A percentile compares a stretch with the other conserved stretches of the same genome.
Evolutionary conservation across 1,140 invertebrate species (phyloP).

Genomic region (Drosophila simulans): DNA sequence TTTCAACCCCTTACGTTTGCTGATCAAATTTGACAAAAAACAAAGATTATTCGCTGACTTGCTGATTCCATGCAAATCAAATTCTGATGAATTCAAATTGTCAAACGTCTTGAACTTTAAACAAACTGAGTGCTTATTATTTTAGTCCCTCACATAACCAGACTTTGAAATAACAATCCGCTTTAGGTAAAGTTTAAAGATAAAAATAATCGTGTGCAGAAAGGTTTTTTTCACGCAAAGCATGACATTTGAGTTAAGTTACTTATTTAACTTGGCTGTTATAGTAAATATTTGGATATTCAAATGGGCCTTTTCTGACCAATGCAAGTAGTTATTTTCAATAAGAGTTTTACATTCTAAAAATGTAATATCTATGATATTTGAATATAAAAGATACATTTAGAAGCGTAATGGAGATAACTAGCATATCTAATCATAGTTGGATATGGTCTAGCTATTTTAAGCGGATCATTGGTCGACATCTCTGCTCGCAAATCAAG

Average conservation of each 20-base stretch:
- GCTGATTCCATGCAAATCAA: constrained; percentile 14
- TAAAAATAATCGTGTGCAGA: background rate
- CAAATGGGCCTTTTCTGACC: no score
- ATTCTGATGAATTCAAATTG: background rate
- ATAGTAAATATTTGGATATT: no score
- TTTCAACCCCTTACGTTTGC: constrained; percentile 6
- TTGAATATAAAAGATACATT: no score
- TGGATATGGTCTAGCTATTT: constrained; percentile 10
- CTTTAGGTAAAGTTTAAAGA: background rate
- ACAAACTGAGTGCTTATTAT: background rate
- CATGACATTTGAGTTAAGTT: no score
- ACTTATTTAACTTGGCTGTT: no score
- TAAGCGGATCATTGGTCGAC: constrained; percentile 12
- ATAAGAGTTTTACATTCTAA: no score
- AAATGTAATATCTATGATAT: no score
- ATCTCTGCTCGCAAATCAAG: constrained; percentile 42
- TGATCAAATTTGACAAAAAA: constrained; percentile 1
- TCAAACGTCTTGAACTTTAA: background rate
- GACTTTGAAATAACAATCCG: background rate
- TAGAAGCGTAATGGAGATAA: no score
- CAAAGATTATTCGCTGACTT: constrained; percentile 15
- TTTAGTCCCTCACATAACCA: constrained; percentile 1
- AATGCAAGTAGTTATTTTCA: no score
- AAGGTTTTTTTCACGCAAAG: background rate
- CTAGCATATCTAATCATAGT: background rate